These are phyloP conservation scores for Hydrolagus colliei DNA, from an alignment of 2,797 vertebrate species.

Conservation along the genomic window DNA sequence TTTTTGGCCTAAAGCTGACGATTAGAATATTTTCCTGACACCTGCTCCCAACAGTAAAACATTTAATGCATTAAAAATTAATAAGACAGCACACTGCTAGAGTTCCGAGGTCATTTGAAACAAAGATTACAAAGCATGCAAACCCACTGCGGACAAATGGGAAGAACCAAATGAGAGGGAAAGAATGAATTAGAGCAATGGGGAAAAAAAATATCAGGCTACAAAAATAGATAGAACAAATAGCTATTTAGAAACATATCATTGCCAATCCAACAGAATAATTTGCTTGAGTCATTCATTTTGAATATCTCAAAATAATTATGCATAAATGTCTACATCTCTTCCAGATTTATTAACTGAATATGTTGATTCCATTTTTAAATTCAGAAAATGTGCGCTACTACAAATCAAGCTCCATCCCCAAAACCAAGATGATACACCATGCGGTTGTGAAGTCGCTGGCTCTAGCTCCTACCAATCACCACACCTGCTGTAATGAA, in stretches of 20 bases:
- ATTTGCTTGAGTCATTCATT: not conserved
- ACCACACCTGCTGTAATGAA: not conserved
- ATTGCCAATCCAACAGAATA: not conserved
- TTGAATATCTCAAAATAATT: not conserved
- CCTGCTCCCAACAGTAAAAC: slow-evolving; percentile 47
- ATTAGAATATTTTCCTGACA: slow-evolving; percentile 55
- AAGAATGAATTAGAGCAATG: not conserved
- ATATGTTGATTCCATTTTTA: not conserved
- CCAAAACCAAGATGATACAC: not conserved
- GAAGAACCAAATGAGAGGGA: not conserved
- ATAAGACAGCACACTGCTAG: slow-evolving; percentile 26
- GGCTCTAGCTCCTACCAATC: not conserved
- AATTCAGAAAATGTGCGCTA: not conserved
- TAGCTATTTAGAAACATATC: not conserved
- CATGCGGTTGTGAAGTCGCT: not conserved
- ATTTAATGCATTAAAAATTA: slow-evolving; percentile 32
- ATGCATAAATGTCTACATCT: not conserved
- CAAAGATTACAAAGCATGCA: slow-evolving; percentile 24
- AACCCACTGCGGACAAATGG: slow-evolving; percentile 5
- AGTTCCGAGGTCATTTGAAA: slow-evolving; percentile 19
- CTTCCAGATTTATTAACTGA: not conserved
- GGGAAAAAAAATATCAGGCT: not conserved
- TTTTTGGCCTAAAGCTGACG: slow-evolving; percentile 37
- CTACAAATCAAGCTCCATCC: not conserved
- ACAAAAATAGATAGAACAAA: not conserved